These are phyloP conservation scores for Lochmaea crataegi DNA, from an alignment of 2,888 invertebrate genomes.

Conservation along the genomic window DNA sequence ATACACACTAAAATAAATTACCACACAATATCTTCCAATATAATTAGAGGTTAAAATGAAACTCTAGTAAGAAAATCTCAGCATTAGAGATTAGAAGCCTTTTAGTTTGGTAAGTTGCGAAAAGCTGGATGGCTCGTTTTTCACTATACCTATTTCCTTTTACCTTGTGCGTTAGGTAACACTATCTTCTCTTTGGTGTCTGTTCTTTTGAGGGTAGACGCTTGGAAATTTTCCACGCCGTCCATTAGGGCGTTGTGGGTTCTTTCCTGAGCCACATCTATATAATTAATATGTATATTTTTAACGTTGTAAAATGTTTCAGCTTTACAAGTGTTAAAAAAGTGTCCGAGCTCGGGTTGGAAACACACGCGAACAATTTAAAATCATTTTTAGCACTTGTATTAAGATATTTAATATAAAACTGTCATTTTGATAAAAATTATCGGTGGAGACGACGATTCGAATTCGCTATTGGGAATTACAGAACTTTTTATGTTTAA, in stretches of 20 bases:
- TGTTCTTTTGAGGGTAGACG: slow-evolving; percentile 76
- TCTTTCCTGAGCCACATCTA: slow-evolving; percentile 81
- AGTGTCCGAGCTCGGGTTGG: no score
- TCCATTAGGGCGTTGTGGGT: slow-evolving; percentile 82
- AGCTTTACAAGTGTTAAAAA: no score
- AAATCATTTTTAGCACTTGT: no score
- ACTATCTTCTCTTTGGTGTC: slow-evolving; percentile 85
- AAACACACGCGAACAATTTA: no score
- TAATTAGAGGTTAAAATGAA: background rate
- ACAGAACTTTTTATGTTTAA: no score
- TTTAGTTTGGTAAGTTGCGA: slow-evolving; percentile 22
- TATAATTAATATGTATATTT: slow-evolving; percentile 28
- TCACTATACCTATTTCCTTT: slow-evolving; percentile 39
- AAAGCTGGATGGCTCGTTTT: slow-evolving; percentile 5
- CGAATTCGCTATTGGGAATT: no score
- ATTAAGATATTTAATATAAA: no score
- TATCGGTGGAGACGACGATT: no score
- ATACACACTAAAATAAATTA: background rate
- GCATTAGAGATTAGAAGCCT: slow-evolving; percentile 34
- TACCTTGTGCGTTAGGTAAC: slow-evolving; percentile 88
- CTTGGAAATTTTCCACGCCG: slow-evolving; percentile 81
- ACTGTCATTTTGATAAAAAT: no score
- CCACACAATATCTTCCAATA: background rate
- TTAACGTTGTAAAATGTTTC: background rate
- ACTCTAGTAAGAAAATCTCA: slow-evolving; percentile 28